These are phyloP conservation scores for Melanotus villosus DNA, from an alignment of 2,888 invertebrate species.

Conservation along the genomic window DNA sequence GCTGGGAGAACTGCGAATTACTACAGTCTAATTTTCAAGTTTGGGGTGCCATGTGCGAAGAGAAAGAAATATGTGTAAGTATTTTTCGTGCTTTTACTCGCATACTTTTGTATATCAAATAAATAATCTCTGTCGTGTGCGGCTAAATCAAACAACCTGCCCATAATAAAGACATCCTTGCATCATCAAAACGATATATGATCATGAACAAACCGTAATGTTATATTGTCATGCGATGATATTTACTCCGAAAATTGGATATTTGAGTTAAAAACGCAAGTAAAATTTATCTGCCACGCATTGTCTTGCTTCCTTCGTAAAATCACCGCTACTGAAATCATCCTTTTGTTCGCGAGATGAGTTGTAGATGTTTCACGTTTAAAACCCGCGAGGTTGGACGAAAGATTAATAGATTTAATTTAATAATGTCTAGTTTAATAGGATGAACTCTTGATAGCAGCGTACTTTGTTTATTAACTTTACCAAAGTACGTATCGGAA, in stretches of 20 bases:
- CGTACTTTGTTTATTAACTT: constrained; percentile 46
- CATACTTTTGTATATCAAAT: too few relatives aligned
- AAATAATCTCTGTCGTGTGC: too few relatives aligned
- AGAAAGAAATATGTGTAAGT: constrained; percentile 82
- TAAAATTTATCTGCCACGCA: constrained; percentile 18
- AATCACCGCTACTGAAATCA: constrained; percentile 32
- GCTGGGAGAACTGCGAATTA: constrained; percentile 83
- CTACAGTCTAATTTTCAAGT: constrained; percentile 81
- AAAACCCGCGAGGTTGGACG: constrained; percentile 36
- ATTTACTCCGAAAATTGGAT: constrained; percentile 6
- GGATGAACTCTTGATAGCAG: constrained; percentile 45
- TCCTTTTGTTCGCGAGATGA: constrained; percentile 39
- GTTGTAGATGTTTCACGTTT: constrained; percentile 36
- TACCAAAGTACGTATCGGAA: constrained; percentile 45
- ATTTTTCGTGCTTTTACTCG: too few relatives aligned
- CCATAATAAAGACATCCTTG: constrained; percentile 34
- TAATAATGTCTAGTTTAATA: constrained; percentile 54
- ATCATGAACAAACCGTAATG: constrained; percentile 24
- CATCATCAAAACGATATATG: constrained; percentile 18
- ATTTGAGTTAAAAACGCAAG: constrained; percentile 10
- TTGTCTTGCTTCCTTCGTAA: constrained; percentile 13
- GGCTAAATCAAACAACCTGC: too few relatives aligned
- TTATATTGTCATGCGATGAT: constrained; percentile 28
- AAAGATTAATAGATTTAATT: constrained; percentile 56
- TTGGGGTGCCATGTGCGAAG: constrained; percentile 81